phyloP scores from a whole-genome alignment of 1,140 invertebrate species.

The Zaprionus ghesquierei region DNA sequence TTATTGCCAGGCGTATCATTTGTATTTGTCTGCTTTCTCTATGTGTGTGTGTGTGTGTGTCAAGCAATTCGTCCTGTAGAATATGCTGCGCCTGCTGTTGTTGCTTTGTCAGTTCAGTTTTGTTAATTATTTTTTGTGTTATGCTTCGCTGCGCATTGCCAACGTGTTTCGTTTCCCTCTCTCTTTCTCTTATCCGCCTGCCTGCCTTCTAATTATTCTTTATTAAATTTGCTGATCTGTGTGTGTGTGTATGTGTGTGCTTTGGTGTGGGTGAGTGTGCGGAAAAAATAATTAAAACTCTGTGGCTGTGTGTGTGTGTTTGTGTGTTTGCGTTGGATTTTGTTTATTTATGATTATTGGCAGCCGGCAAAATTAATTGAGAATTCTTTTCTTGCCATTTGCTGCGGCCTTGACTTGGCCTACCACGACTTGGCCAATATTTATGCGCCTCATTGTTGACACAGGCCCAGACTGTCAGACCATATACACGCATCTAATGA shows the following conservation, averaged over 20 bases:
- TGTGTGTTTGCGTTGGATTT: constrained; percentile 29
- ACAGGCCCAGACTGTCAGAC: neutral
- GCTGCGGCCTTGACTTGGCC: constrained; percentile 39
- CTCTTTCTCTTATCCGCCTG: constrained; percentile 1
- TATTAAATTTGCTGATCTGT: constrained; percentile 67
- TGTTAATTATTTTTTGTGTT: constrained; percentile 70
- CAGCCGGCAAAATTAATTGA: constrained; percentile 69
- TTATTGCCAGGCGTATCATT: constrained; percentile 35
- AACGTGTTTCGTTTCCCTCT: constrained; percentile 14
- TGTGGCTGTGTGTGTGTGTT: constrained; percentile 19
- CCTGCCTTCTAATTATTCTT: constrained; percentile 74
- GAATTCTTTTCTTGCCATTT: constrained; percentile 40
- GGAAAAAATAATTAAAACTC: constrained; percentile 69
- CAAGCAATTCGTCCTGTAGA: constrained; percentile 11
- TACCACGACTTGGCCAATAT: constrained; percentile 32
- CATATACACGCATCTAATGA: constrained; percentile 5
- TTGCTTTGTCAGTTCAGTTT: constrained; percentile 56
- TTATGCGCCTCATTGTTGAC: constrained; percentile 53
- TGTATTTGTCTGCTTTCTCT: constrained; percentile 17
- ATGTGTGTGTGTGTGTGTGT: neutral
- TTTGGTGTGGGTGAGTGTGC: constrained; percentile 16
- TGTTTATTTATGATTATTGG: constrained; percentile 78
- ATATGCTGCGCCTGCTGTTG: constrained; percentile 48
- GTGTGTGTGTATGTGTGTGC: constrained; percentile 7
- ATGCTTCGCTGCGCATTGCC: constrained; percentile 29